Evolutionary conservation across 2,113 vertebrate genomes (phyloP).

Genomic region (Passer domesticus): DNA sequence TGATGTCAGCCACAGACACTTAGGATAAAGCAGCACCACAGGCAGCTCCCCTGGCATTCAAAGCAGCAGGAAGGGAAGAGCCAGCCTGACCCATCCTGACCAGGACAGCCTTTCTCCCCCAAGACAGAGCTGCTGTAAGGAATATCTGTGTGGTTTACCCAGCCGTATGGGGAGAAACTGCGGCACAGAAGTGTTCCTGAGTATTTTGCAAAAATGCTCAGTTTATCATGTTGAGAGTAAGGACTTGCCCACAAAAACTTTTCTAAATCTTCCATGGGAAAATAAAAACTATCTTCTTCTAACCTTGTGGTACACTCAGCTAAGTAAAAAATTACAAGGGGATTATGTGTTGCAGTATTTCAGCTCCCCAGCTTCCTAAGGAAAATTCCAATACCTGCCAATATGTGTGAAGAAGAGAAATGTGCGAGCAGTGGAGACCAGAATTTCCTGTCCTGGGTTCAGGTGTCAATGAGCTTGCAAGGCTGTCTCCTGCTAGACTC

Average conservation of each 20-base stretch:
- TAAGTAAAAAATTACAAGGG: not conserved
- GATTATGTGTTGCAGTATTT: not conserved
- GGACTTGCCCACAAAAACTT: not conserved
- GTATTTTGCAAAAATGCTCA: not conserved
- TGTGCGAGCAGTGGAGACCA: not conserved
- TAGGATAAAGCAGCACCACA: fast-evolving
- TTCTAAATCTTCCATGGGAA: not conserved
- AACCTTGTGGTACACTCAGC: not conserved
- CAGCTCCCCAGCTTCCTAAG: not conserved
- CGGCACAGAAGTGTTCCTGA: fast-evolving
- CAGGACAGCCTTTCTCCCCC: not conserved
- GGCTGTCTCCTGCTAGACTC: fast-evolving
- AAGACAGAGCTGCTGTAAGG: not conserved
- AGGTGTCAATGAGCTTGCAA: fast-evolving
- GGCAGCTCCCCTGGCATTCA: not conserved
- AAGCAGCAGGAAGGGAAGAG: not conserved
- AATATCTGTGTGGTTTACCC: too few species aligned
- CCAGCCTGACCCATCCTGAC: not conserved
- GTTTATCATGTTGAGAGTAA: not conserved
- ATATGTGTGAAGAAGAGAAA: not conserved
- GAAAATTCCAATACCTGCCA: not conserved
- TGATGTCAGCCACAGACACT: not conserved
- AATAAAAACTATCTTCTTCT: not conserved
- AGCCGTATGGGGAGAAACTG: fast-evolving
- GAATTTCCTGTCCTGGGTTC: not conserved